These are phyloP conservation scores for Harpagoxenus sublaevis DNA, from an alignment of 2,888 invertebrate species.

Conservation along the genomic window DNA sequence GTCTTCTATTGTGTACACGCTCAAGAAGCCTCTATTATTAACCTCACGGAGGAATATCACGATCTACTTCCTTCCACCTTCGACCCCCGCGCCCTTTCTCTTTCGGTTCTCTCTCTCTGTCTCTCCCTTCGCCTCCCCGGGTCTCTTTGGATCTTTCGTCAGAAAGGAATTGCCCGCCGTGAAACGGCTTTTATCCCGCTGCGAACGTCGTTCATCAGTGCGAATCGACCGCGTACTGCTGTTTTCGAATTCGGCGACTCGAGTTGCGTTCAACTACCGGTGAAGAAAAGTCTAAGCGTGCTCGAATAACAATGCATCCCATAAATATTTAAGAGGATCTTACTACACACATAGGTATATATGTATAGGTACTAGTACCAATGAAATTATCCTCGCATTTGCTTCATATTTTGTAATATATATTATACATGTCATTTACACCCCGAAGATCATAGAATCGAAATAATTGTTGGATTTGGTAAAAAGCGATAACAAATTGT, in stretches of 20 bases:
- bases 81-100: slow-evolving; percentile 24
- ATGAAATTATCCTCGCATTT: background rate
- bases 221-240: slow-evolving; percentile 28
- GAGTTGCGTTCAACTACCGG: slow-evolving; percentile 20
- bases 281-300: background rate
- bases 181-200: slow-evolving; percentile 44
- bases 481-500: background rate
- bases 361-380: background rate
- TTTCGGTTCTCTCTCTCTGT: background rate
- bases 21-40: slow-evolving; percentile 74
- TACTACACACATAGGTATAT: background rate
- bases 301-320: background rate
- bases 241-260: slow-evolving; percentile 50
- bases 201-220: slow-evolving; percentile 31
- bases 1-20: slow-evolving; percentile 74
- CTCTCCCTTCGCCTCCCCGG: slow-evolving; percentile 26
- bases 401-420: background rate
- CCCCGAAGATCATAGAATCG: background rate
- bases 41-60: slow-evolving; percentile 67
- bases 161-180: slow-evolving; percentile 44
- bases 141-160: slow-evolving; percentile 36
- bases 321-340: background rate
- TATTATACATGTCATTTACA: background rate
- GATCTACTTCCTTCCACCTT: slow-evolving; percentile 56
- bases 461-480: background rate